These are phyloP conservation scores for Nylanderia fulva DNA, from an alignment of 1,140 invertebrate species.

Conservation along the genomic window DNA sequence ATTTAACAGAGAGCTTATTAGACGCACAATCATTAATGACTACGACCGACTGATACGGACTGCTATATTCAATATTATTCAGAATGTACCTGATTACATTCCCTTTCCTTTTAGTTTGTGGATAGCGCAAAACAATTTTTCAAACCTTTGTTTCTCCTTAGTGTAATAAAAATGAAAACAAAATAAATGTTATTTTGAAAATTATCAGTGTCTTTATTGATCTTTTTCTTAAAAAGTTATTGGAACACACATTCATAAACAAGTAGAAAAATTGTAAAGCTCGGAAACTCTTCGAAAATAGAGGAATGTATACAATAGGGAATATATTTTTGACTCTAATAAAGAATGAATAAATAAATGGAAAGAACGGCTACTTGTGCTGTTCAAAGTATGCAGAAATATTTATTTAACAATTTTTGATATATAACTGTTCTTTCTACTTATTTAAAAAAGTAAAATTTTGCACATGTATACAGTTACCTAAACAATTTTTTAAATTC, in stretches of 20 bases:
- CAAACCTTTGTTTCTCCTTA: neutral
- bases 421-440: no score
- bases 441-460: neutral
- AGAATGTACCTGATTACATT: constrained; percentile 47
- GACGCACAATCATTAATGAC: constrained; percentile 83
- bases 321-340: no score
- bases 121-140: neutral
- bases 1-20: constrained; percentile 81
- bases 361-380: no score
- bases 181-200: no score
- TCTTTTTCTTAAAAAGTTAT: no score
- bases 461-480: constrained; percentile 2
- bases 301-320: no score
- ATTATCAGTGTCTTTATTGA: no score
- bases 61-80: neutral
- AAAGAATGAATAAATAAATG: no score
- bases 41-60: constrained; percentile 80
- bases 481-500: neutral
- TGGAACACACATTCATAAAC: no score
- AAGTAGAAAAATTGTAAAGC: constrained; percentile 2
- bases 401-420: no score
- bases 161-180: no score
- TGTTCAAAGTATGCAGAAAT: no score
- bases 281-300: neutral
- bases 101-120: neutral